phyloP scores from a whole-genome alignment of 2,797 vertebrate genomes.

The Phalanger gymnotis region DNA sequence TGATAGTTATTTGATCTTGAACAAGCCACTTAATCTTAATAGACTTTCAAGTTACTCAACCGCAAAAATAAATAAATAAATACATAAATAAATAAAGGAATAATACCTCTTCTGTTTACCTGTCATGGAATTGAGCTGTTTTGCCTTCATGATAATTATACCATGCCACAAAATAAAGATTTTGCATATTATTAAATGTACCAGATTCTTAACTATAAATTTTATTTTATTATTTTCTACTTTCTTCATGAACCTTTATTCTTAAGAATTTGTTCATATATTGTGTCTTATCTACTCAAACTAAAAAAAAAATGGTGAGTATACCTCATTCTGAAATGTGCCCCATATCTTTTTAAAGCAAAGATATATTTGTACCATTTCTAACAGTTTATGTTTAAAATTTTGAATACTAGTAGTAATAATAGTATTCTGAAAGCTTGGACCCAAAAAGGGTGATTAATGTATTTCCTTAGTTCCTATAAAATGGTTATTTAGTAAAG shows the following conservation, averaged over 20 bases:
- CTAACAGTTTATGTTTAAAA: not conserved
- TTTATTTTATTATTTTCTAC: not conserved
- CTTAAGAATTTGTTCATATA: not conserved
- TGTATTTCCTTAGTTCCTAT: slow-evolving; percentile 33
- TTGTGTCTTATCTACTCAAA: not conserved
- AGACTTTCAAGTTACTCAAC: not conserved
- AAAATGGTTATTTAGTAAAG: slow-evolving; percentile 45
- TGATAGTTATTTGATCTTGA: not conserved
- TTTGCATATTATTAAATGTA: not conserved
- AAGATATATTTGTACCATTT: not conserved
- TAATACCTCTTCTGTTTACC: not conserved
- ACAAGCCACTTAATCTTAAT: not conserved
- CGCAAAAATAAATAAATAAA: not conserved
- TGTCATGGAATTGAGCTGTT: not conserved
- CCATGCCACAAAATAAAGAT: not conserved
- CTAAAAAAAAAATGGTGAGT: not conserved
- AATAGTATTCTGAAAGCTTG: slow-evolving; percentile 4
- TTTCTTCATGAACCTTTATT: not conserved
- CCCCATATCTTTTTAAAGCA: not conserved
- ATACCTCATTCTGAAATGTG: slow-evolving; percentile 37
- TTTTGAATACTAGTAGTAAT: not conserved
- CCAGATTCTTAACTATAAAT: not conserved
- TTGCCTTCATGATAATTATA: not conserved
- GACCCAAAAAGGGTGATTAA: slow-evolving; percentile 4
- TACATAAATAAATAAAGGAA: not conserved